phyloP scores from a whole-genome alignment of 92 coral and sea anemone genomes.

The Phenganax stokvisi region DNA sequence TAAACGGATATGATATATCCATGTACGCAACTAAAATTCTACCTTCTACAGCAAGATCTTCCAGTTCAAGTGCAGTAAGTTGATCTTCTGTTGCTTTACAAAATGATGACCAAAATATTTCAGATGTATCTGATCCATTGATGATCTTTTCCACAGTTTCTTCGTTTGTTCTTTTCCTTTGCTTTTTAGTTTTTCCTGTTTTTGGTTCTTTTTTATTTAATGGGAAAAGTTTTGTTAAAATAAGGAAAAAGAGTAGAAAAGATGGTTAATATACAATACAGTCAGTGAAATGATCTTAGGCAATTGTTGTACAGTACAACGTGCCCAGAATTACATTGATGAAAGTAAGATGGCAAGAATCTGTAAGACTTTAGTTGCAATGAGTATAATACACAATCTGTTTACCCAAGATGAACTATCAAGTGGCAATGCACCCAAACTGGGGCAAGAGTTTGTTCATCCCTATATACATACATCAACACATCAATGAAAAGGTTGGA shows the following conservation, averaged over 20 bases:
- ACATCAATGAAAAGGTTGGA: too few species aligned
- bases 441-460: too few species aligned
- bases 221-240: not conserved
- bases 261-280: not conserved
- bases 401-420: too few species aligned
- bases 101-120: conserved; percentile 63
- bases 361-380: too few species aligned
- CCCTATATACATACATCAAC: too few species aligned
- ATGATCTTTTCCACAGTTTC: conserved; percentile 23
- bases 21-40: not conserved
- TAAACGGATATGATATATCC: not conserved
- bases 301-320: too few species aligned
- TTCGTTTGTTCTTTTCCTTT: conserved; percentile 3
- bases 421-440: too few species aligned
- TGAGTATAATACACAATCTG: too few species aligned
- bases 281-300: too few species aligned
- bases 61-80: conserved; percentile 67
- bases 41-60: conserved; percentile 72
- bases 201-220: conserved; percentile 5
- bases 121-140: conserved; percentile 17
- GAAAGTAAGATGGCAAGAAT: too few species aligned
- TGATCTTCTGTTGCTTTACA: conserved; percentile 48
- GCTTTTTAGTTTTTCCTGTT: conserved; percentile 29
- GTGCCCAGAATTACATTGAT: too few species aligned
- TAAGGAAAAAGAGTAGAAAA: not conserved